Conservation (phyloP, 1,140 invertebrate genomes). For the Drosophila insularis region DNA sequence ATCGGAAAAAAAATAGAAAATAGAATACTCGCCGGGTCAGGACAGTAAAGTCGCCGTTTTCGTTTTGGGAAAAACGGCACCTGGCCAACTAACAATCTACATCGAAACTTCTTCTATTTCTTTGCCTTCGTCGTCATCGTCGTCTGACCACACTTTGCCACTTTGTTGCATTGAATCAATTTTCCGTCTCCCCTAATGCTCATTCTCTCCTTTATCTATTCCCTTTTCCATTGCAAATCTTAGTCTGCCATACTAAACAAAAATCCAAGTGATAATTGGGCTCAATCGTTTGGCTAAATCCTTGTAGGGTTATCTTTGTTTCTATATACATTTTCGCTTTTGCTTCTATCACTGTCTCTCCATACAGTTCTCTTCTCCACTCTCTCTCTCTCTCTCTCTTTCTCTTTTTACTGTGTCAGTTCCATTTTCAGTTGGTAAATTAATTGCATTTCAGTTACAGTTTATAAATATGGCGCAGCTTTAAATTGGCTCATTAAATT, state of each 20-base stretch:
- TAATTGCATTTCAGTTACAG: constrained; percentile 73
- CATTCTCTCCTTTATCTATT: background rate
- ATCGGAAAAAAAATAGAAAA: constrained; percentile 12
- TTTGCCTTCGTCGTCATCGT: background rate
- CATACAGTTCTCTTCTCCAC: background rate
- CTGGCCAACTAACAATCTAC: constrained; percentile 49
- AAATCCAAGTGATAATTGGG: constrained; percentile 54
- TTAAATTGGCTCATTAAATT: constrained; percentile 79
- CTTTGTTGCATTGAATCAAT: constrained; percentile 63
- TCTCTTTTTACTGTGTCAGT: background rate
- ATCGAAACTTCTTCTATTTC: constrained; percentile 1
- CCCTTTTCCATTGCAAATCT: constrained; percentile 18
- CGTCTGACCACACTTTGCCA: constrained; percentile 53
- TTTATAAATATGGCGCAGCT: constrained; percentile 76
- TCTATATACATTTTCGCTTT: background rate
- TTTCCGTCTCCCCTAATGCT: constrained; percentile 17
- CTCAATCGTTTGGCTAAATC: constrained; percentile 27
- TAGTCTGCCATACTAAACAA: constrained; percentile 44
- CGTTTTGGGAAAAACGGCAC: constrained; percentile 68
- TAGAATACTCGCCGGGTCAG: background rate
- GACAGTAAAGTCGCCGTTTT: constrained; percentile 4
- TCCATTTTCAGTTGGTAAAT: constrained; percentile 48
- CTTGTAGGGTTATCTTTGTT: background rate
- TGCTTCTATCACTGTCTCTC: too few species aligned
- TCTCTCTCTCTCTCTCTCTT: background rate